Percentiles rank a stretch among this genome's conserved stretches.
Evolutionary conservation across 2,888 invertebrate species (phyloP).

Genomic region (Lithosia quadra): DNA sequence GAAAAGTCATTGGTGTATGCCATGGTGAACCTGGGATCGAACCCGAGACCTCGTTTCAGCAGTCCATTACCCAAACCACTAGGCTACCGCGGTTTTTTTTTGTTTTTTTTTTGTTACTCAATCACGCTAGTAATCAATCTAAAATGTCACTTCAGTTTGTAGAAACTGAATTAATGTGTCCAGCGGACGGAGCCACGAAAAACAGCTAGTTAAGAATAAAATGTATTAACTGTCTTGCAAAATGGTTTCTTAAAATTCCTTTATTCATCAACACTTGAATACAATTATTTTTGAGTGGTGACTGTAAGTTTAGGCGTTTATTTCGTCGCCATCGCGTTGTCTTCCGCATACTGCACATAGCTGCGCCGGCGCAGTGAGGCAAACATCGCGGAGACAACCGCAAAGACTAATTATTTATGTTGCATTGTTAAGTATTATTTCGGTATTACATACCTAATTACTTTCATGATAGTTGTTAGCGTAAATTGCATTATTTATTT

Average conservation of each 20-base stretch:
- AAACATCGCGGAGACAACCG: conserved; percentile 50
- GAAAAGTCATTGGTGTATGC: too few species aligned
- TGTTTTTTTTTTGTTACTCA: too few species aligned
- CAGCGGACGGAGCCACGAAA: background rate
- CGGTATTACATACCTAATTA: background rate
- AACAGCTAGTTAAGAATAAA: background rate
- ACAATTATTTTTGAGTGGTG: conserved; percentile 51
- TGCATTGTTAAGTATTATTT: background rate
- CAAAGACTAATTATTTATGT: conserved; percentile 39
- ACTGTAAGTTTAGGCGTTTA: conserved; percentile 50
- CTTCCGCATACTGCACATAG: conserved; percentile 76
- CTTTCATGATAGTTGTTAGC: background rate
- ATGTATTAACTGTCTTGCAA: conserved; percentile 16
- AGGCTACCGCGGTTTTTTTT: too few species aligned
- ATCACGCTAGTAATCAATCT: background rate
- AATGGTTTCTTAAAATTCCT: conserved; percentile 37
- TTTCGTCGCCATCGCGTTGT: conserved; percentile 42
- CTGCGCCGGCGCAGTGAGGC: conserved; percentile 59
- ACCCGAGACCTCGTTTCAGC: too few species aligned
- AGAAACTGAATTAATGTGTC: background rate
- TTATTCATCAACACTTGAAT: conserved; percentile 40
- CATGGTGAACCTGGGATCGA: too few species aligned
- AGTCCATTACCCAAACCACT: too few species aligned
- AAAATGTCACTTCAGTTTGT: background rate
- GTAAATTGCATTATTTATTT: background rate